Base-by-base conservation (phyloP, 2,113 vertebrate genomes). In the Lota lota region DNA sequence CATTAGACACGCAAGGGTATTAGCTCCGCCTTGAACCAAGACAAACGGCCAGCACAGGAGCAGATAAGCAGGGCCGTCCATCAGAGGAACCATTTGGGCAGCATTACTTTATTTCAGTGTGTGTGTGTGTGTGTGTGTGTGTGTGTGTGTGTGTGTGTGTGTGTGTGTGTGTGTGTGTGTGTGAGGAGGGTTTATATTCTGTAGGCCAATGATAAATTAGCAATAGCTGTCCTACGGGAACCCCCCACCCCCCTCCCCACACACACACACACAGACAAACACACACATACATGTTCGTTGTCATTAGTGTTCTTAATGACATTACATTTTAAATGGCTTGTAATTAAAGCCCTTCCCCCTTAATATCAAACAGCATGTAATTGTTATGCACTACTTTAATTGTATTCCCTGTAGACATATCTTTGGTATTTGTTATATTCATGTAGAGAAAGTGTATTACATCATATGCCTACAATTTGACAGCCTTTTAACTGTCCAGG, bases 31-130 rank as follows among this genome's bases (percentile, higher is more conserved):
- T 69, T 54, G 72, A 90, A 85, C 70, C 69, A 80, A 89, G 89
- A 93, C 87, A 91, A 91, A 89, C 80, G 75, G 75, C 79, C 82
- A 83, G 87, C 79, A 83, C 85, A 85, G 74, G 19, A n/a, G 67
- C 79, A 61, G 80, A 80, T 82, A 86, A 86, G 83, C 75, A 87
- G 54, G 1, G 8, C 76, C 63, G 88, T 91, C 78, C 78, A 84
- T 91, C 88, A 83, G 80, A 53, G 22, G 15, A 50, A 64, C 58
- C n/a, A 3, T 75, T 64, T 67, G 71, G 40, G 58, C 12, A 19
- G 61, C 68, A 78, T 64, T 69, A 61, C 66, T 80, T 78, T 78
- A 80, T 85, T 77, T 79, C 79, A 86, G 36, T 40, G 36, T 40
- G 57, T 68, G 61, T 16, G 65, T 66, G 64, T 62, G 64, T 70